Percentiles rank a stretch among this genome's conserved stretches.
Evolutionary conservation across 2,113 vertebrate species (phyloP).

Genomic region (Bos taurus): DNA sequence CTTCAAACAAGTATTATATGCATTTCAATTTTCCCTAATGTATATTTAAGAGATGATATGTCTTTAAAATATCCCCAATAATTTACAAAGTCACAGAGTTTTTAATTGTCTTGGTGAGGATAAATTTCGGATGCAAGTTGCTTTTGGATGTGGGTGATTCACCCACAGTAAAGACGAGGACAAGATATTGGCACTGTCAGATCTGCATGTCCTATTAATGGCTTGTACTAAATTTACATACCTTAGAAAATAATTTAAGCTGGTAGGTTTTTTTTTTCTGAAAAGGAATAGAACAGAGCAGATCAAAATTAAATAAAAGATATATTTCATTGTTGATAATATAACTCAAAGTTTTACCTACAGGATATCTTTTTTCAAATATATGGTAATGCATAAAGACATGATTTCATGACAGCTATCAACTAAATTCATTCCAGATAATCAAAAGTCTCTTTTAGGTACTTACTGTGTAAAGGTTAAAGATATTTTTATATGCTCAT

Average conservation of each 20-base stretch:
- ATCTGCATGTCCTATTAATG: not conserved
- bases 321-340: not conserved
- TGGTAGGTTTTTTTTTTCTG: not conserved
- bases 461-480: constrained; percentile 49
- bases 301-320: not conserved
- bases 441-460: constrained; percentile 39
- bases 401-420: not conserved
- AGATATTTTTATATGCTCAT: not conserved
- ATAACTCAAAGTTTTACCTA: not conserved
- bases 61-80: not conserved
- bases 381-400: not conserved
- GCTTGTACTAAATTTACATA: not conserved
- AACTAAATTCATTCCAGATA: constrained; percentile 23
- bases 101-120: not conserved
- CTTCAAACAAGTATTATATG: not conserved
- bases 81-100: not conserved
- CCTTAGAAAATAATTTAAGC: not conserved
- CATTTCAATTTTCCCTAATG: not conserved
- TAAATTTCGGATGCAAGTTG: not conserved
- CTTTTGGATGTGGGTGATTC: not conserved
- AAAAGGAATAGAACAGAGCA: not conserved
- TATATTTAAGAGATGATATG: not conserved
- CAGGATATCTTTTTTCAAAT: not conserved
- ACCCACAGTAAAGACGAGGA: not conserved
- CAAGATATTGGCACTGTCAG: fast-evolving